phyloP scores from a whole-genome alignment of 2,797 vertebrate species.

The Emydoidea blandingii region DNA sequence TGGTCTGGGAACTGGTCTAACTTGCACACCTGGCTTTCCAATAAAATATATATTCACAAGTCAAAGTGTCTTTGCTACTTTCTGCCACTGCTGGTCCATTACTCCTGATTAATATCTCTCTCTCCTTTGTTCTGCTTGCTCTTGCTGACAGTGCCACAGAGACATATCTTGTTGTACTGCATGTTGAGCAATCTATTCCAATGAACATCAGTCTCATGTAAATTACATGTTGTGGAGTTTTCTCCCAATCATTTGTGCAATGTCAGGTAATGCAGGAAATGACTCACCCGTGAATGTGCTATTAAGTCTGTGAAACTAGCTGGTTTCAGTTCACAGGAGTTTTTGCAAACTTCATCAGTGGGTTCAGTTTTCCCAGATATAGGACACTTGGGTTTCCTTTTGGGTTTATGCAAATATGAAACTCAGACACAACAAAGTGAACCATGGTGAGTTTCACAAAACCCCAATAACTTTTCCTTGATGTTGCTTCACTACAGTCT shows the following conservation, averaged over 20 bases:
- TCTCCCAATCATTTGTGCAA: conserved; percentile 45
- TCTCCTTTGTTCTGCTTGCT: conserved; percentile 38
- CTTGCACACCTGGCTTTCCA: conserved; percentile 58
- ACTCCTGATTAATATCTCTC: conserved; percentile 47
- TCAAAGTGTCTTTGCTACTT: conserved; percentile 19
- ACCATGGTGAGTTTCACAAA: background rate
- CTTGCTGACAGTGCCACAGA: conserved; percentile 34
- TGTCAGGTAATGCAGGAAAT: conserved; percentile 70
- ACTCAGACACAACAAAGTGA: background rate
- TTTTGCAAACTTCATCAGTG: background rate
- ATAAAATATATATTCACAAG: conserved; percentile 45
- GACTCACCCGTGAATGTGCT: conserved; percentile 59
- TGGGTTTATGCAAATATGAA: background rate
- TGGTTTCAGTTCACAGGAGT: conserved; percentile 30
- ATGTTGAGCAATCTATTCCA: conserved; percentile 46
- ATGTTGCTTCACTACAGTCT: background rate
- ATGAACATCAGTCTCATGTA: conserved; percentile 17
- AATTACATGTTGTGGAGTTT: background rate
- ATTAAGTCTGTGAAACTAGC: conserved; percentile 38
- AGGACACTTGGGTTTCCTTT: background rate
- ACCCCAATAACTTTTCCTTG: background rate
- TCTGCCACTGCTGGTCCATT: conserved; percentile 34
- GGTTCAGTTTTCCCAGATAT: background rate
- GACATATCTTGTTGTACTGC: background rate
- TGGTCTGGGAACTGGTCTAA: conserved; percentile 52